Conservation (phyloP, 2,113 vertebrate species). For the Neotragus pygmaeus region DNA sequence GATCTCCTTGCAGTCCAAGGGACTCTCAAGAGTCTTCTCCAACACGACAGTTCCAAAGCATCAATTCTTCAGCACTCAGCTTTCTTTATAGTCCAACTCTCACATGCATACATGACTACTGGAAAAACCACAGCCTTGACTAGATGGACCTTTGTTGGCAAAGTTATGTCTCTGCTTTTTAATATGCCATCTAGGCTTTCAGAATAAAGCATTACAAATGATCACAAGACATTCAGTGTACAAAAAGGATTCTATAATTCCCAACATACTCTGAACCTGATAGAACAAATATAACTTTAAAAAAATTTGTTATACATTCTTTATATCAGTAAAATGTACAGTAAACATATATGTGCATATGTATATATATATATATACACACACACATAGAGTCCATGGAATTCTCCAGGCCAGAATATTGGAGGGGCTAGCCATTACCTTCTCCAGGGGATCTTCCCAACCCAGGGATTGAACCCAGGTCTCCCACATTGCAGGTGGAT, state of each 20-base stretch:
- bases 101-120: background rate
- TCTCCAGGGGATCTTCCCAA: background rate
- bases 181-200: background rate
- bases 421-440: background rate
- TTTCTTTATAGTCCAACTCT: background rate
- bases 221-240: slow-evolving; percentile 14
- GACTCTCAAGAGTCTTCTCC: background rate
- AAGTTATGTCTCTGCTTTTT: background rate
- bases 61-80: background rate
- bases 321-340: background rate
- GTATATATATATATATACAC: background rate
- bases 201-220: slow-evolving; percentile 38
- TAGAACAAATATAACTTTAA: background rate
- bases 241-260: background rate
- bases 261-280: background rate
- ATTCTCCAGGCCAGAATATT: background rate
- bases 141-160: background rate
- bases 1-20: background rate
- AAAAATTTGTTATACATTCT: background rate
- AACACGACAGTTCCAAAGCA: background rate
- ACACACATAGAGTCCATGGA: background rate
- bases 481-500: background rate
- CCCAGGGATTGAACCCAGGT: background rate
- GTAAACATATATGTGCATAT: background rate
- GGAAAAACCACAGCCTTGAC: background rate